Base-by-base conservation (phyloP, 2,113 vertebrate species). In the Tragelaphus buxtoni region DNA sequence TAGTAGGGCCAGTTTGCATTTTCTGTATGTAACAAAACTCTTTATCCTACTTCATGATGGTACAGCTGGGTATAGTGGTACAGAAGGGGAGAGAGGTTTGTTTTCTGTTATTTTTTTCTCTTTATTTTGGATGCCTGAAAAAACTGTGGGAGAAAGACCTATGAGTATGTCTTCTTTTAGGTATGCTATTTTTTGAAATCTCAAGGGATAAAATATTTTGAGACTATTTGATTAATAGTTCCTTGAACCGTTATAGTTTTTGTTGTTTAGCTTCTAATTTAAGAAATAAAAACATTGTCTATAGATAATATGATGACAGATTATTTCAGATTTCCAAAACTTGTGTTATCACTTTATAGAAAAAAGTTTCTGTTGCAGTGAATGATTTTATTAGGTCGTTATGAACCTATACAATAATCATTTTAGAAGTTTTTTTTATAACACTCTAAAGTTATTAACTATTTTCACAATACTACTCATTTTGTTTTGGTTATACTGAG, bases 201-300 rank as follows among this genome's bases (percentile, higher is more conserved):
- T 51, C 26, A 88, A 88, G 60, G 84, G 28, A 72, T 30, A 47
- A 30, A 39, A 51, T 65, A 65, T 69, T 93, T 90, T 20, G 1
- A 86, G 12, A 82, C 74, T 79, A 81, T 94, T 88, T 91, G 45
- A 92, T 91, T 58, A 82, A 28, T 95, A 74, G 17, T 92, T 94
- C 14, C 32, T 30, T 69, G 61, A 85, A 32, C 2, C 92, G n/a
- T 93, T 90, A 80, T 0, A 74, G 28, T 17, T 8, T 69, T 91
- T 88, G 30, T 10, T 84, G 3, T 86, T 63, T 83, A 45, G 9
- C 35, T 91, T 94, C 47, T 92, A 51, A 80, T 58, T 96, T 95
- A 35, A 77, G 24, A 95, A 91, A 53, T 94, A 85, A 92, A 69
- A 63, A 3, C 58, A 88, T 96, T 83, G 32, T 79, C 8, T 17